Base-by-base conservation (phyloP, 2,888 invertebrate genomes). In the Orchesellides sinensis region DNA sequence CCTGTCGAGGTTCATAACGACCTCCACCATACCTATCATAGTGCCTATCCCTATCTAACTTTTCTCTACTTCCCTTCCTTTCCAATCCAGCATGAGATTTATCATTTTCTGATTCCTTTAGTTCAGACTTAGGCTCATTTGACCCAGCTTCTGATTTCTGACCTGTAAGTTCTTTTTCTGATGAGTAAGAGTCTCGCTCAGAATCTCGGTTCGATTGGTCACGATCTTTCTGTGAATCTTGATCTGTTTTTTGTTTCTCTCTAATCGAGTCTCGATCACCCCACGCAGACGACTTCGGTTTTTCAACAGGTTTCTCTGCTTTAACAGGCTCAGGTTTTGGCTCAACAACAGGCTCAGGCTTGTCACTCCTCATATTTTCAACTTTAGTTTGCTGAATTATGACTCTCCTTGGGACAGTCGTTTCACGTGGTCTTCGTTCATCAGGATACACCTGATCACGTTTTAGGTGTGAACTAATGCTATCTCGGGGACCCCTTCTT, bases 381-480 rank as follows among this genome's bases (percentile, higher is more conserved):
- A 88, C 87, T 83, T 87, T 88, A 29, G 85, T 80, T 73, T 88
- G 88, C 72, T 86, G 84, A 21, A 88, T 85, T 35, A 83, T 84
- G 1, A 88, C 85, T 63, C 88, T 23, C 12, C 82, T 54, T 5
- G 83, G 85, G 40, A 78, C 83, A 19, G 78, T 66, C 4, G 66
- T 59, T 69, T 66, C 69, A 29, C 73, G 68, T 19, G 73, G 56
- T 23, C 72, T 49, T 17, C 56, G 45, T 10, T 70, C 80, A 14
- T 83, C 83, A 23, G 79, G 72, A 35, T 79, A 63, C 8, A 52
- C 63, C 17, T 77, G 75, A 32, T 69, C 79, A 17, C 79, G 47
- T 19, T 73, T 73, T 29, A 72, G 14, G 59, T 80, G 65, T 5
- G 72, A 40, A 6, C 21, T 72, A 12, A 63, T 27, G 23, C 27